phyloP scores from a whole-genome alignment of 2,113 vertebrate genomes.

The Natator depressus region DNA sequence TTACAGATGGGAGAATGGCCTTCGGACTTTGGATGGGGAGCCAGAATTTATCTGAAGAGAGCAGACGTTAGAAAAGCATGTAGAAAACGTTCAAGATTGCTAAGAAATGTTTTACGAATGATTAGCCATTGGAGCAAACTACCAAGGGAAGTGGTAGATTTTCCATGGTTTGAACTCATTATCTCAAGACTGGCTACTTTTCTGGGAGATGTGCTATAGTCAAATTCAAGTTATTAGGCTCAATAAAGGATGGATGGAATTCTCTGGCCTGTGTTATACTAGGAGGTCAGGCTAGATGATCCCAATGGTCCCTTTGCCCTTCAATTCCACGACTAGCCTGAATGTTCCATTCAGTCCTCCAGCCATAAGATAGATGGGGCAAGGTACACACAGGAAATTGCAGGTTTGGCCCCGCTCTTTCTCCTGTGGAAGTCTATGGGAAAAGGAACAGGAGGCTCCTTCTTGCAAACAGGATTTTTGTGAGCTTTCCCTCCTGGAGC shows the following conservation, averaged over 20 bases:
- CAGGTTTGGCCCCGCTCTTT: not conserved
- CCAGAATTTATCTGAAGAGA: not conserved
- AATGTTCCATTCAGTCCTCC: not conserved
- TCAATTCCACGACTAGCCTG: not conserved
- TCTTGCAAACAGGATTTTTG: not conserved
- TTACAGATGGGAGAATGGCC: not conserved
- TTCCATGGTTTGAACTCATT: not conserved
- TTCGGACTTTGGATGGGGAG: not conserved
- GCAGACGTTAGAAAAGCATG: not conserved
- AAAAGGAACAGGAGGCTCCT: not conserved
- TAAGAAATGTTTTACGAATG: not conserved
- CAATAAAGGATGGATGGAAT: not conserved
- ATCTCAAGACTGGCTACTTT: not conserved
- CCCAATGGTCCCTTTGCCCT: not conserved
- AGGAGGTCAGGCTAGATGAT: not conserved
- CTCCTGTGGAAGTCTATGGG: not conserved
- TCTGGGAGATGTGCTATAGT: not conserved
- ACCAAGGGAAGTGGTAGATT: not conserved
- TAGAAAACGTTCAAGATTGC: not conserved
- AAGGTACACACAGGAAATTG: not conserved
- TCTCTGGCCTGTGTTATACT: rapidly evolving
- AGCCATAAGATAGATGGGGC: not conserved
- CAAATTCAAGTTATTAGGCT: not conserved
- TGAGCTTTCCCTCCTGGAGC: not conserved
- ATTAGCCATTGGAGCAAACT: not conserved